Conservation (phyloP, 1,140 invertebrate genomes). For the Pygmarrhopalites habei region DNA sequence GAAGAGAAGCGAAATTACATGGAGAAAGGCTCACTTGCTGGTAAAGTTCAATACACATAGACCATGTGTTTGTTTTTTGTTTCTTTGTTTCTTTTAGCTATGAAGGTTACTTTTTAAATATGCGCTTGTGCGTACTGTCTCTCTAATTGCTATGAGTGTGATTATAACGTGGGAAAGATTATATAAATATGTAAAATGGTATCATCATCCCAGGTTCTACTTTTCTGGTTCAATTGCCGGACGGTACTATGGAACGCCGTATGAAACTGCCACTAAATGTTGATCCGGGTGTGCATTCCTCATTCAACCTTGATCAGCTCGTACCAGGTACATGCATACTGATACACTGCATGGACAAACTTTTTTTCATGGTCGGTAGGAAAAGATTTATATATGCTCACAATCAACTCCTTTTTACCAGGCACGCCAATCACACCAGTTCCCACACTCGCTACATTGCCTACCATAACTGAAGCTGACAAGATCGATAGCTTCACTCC, state of each 20-base stretch:
- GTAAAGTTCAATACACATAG: background rate
- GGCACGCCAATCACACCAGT: constrained; percentile 61
- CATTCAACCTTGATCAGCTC: constrained; percentile 67
- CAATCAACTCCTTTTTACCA: too few relatives aligned
- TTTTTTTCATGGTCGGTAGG: too few relatives aligned
- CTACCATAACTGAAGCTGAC: constrained; percentile 70
- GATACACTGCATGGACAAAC: too few relatives aligned
- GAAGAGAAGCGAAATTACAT: constrained; percentile 82
- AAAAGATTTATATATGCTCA: too few relatives aligned
- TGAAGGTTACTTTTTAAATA: too few relatives aligned
- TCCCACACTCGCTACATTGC: constrained; percentile 58
- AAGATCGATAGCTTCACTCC: too few relatives aligned
- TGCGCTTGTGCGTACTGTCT: too few relatives aligned
- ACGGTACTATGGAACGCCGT: constrained; percentile 78
- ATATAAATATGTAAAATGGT: background rate
- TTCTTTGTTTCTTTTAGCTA: too few relatives aligned
- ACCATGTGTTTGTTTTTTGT: too few relatives aligned
- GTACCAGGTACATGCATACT: too few relatives aligned
- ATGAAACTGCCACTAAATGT: constrained; percentile 73
- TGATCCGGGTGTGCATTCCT: constrained; percentile 89
- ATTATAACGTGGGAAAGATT: constrained; percentile 1
- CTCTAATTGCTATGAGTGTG: background rate
- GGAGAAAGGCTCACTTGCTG: constrained; percentile 77
- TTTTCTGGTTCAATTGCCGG: constrained; percentile 80
- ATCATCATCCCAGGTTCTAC: constrained; percentile 48